Conservation (phyloP, 2,888 invertebrate genomes). For the Sesamia inferens region DNA sequence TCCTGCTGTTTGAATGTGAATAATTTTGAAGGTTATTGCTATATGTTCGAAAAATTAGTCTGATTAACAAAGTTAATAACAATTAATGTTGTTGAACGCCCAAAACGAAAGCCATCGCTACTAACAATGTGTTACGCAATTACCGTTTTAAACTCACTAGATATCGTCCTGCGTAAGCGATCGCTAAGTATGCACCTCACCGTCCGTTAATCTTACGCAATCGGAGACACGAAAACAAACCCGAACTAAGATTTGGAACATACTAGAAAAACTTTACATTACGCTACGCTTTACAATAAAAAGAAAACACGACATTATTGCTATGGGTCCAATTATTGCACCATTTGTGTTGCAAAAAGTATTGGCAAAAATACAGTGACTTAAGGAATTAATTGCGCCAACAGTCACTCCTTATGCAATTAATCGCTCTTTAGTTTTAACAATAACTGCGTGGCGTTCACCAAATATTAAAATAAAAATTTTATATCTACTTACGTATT, state of each 20-base stretch:
- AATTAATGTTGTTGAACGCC: too few species aligned
- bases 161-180: neutral
- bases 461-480: neutral
- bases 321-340: constrained; percentile 5
- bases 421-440: neutral
- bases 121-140: too few species aligned
- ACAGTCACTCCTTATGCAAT: neutral
- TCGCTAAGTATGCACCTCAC: neutral
- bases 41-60: too few species aligned
- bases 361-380: constrained; percentile 5
- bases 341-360: constrained; percentile 16
- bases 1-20: neutral
- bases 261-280: neutral
- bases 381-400: constrained; percentile 9
- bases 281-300: neutral
- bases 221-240: neutral
- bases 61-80: too few species aligned
- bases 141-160: neutral
- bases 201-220: neutral
- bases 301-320: constrained; percentile 6
- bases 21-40: too few species aligned
- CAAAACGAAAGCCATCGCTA: too few species aligned
- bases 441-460: neutral
- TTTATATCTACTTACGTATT: neutral
- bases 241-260: neutral